Percentiles rank a stretch among this genome's conserved stretches.
phyloP scores from a whole-genome alignment of 2,113 vertebrate species.

The Pedetes capensis region DNA sequence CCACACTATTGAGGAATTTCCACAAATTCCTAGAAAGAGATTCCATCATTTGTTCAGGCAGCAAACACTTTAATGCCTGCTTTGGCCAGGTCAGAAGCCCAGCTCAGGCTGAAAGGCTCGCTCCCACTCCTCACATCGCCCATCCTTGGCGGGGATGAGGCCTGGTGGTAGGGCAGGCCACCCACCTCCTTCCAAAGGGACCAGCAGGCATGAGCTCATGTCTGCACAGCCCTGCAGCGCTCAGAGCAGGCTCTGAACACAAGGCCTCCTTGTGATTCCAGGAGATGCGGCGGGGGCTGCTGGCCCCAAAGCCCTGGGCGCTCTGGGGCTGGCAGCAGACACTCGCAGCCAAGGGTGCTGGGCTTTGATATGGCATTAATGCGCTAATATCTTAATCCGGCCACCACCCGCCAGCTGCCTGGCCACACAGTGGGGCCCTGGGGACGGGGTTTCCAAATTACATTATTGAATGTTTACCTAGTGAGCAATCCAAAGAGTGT shows the following conservation, averaged over 20 bases:
- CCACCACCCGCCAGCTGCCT: slow-evolving; percentile 77
- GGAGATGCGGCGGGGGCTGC: not conserved
- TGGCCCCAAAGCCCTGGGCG: slow-evolving; percentile 36
- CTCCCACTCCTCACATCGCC: not conserved
- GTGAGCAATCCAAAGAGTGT: slow-evolving; percentile 84
- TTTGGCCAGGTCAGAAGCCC: slow-evolving; percentile 33
- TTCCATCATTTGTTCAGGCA: slow-evolving; percentile 14
- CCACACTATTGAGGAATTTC: not conserved
- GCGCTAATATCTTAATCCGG: slow-evolving; percentile 85
- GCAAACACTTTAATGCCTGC: not conserved
- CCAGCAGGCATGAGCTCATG: slow-evolving; percentile 75
- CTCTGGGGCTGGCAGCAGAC: slow-evolving; percentile 75
- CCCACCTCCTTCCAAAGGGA: slow-evolving; percentile 68
- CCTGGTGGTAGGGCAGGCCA: slow-evolving; percentile 59
- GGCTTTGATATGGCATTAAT: slow-evolving; percentile 84
- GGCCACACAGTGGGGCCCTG: slow-evolving; percentile 80
- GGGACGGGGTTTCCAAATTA: slow-evolving; percentile 85
- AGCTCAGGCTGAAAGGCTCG: not conserved
- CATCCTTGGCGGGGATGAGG: not conserved
- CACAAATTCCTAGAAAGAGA: slow-evolving; percentile 32
- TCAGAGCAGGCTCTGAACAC: slow-evolving; percentile 42
- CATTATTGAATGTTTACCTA: slow-evolving; percentile 87
- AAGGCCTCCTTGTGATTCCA: slow-evolving; percentile 74
- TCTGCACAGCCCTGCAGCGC: slow-evolving; percentile 47
- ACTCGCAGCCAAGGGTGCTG: slow-evolving; percentile 72